Percentiles rank a stretch among this genome's conserved stretches.
Evolutionary conservation across 1,140 invertebrate genomes (phyloP).

Genomic region (Pseudomyrmex cubaensis): DNA sequence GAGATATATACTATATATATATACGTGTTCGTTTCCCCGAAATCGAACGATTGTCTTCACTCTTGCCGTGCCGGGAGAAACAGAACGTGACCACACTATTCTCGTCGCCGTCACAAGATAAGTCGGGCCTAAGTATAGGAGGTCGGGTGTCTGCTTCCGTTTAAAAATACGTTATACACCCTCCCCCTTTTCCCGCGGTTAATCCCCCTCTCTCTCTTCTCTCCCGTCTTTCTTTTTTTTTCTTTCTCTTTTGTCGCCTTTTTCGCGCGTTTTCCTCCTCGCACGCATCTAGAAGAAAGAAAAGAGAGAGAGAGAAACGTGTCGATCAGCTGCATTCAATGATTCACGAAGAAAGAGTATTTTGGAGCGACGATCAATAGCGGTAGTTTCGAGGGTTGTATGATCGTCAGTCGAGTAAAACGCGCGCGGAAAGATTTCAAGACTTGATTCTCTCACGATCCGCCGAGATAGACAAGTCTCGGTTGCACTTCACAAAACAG

Average conservation of each 20-base stretch:
- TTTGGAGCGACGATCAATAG: constrained; percentile 58
- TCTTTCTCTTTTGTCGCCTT: constrained; percentile 7
- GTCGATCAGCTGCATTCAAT: constrained; percentile 63
- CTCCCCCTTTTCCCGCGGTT: neutral
- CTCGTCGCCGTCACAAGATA: constrained; percentile 62
- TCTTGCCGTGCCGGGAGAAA: constrained; percentile 45
- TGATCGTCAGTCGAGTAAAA: constrained; percentile 33
- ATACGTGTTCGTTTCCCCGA: neutral
- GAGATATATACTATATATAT: neutral
- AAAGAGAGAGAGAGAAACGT: constrained; percentile 56
- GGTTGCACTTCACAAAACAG: constrained; percentile 11
- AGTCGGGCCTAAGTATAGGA: constrained; percentile 75
- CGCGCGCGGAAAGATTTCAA: neutral
- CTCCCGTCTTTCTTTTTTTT: neutral
- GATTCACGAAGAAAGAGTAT: constrained; percentile 58
- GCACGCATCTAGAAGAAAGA: constrained; percentile 17
- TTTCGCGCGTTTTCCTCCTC: constrained; percentile 8
- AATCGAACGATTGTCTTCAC: constrained; percentile 55
- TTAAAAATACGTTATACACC: constrained; percentile 74
- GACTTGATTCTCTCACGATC: constrained; percentile 21
- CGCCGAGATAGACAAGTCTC: neutral
- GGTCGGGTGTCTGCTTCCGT: constrained; percentile 68
- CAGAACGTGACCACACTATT: constrained; percentile 66
- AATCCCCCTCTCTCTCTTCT: constrained; percentile 5
- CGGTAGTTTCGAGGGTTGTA: constrained; percentile 31